Percentiles rank a stretch among this genome's conserved stretches.
Evolutionary conservation across 2,888 invertebrate genomes (phyloP).

Genomic region (Drosophila antonietae): DNA sequence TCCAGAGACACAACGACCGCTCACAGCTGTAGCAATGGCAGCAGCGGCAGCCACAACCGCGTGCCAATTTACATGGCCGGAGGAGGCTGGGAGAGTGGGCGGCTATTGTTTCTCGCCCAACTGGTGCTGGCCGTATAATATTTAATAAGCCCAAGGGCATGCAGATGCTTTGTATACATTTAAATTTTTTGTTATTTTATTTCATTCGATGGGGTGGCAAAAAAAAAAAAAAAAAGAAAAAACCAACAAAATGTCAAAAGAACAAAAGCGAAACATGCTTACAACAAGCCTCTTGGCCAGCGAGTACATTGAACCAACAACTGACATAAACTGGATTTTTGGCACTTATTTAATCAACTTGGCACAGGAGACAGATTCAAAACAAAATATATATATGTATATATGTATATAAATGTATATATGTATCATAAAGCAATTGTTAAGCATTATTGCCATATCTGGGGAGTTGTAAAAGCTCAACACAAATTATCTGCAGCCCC

Average conservation of each 20-base stretch:
- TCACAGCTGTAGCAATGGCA: conserved; percentile 15
- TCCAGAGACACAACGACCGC: conserved; percentile 56
- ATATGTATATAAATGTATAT: conserved; percentile 33
- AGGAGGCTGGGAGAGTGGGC: background rate
- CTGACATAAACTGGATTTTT: conserved; percentile 16
- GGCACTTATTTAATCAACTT: conserved; percentile 40
- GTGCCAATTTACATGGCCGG: conserved; percentile 39
- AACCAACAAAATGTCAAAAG: conserved; percentile 18
- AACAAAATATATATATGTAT: conserved; percentile 31
- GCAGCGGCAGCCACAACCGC: conserved; percentile 27
- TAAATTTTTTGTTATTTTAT: conserved; percentile 56
- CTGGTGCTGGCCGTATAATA: conserved; percentile 37
- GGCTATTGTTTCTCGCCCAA: conserved; percentile 23
- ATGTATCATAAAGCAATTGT: conserved; percentile 54
- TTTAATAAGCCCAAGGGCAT: conserved; percentile 71
- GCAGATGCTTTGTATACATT: conserved; percentile 56
- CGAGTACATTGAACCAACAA: conserved; percentile 26
- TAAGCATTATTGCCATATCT: conserved; percentile 33
- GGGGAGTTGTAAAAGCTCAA: conserved; percentile 17
- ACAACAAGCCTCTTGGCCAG: conserved; percentile 4
- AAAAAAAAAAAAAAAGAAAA: conserved; percentile 16
- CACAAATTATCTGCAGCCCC: background rate
- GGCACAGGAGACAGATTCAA: conserved; percentile 21
- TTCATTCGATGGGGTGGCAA: conserved; percentile 42
- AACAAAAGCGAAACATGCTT: conserved; percentile 13